Conservation (phyloP, 1,140 invertebrate genomes). For the Oscheius sp. region DNA sequence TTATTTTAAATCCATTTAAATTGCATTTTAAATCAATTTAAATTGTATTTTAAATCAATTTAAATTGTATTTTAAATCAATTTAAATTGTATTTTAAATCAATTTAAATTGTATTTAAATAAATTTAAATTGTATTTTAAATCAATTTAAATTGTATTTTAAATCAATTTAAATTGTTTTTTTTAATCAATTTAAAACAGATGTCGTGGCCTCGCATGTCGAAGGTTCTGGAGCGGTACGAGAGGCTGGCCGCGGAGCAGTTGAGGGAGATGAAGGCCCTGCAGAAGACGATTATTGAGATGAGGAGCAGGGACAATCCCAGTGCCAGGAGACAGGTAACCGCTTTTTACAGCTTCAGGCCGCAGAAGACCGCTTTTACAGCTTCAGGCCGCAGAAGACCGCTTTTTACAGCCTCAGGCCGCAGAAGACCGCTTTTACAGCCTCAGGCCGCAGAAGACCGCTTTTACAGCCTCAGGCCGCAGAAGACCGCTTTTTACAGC, state of each 20-base stretch:
- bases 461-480: too few relatives aligned
- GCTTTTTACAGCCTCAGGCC: too few relatives aligned
- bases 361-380: neutral
- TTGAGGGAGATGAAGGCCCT: conserved; percentile 1
- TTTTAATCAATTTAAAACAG: neutral
- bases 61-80: neutral
- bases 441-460: too few relatives aligned
- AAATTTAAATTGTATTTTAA: neutral
- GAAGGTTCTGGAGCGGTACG: conserved; percentile 3
- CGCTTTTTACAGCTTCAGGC: neutral
- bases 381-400: neutral
- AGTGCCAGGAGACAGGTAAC: neutral
- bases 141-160: neutral
- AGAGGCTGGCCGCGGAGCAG: neutral
- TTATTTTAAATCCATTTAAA: too few relatives aligned
- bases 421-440: too few relatives aligned
- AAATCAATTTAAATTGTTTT: neutral
- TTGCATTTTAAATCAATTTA: too few relatives aligned
- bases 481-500: too few relatives aligned
- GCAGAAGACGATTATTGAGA: neutral
- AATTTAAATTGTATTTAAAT: neutral
- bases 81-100: neutral
- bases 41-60: neutral
- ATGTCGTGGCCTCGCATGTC: conserved; percentile 7
- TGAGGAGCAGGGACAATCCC: neutral